Evolutionary conservation across 2,797 vertebrate genomes (phyloP).

Genomic region (Avahi laniger): DNA sequence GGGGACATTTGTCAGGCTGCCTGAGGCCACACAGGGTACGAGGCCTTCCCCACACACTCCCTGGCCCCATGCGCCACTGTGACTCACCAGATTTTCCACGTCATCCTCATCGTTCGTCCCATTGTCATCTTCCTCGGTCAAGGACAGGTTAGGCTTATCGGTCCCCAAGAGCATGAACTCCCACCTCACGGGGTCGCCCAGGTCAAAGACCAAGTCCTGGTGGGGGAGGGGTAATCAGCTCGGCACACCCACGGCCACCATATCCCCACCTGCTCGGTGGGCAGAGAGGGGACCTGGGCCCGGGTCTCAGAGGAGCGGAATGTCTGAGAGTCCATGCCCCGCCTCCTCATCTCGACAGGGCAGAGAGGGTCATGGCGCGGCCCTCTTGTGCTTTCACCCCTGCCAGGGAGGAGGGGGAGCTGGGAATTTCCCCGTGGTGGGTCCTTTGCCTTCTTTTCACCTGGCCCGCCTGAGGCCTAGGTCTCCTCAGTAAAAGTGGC

Average conservation of each 20-base stretch:
- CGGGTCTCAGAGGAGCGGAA: not conserved
- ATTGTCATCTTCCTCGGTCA: slow-evolving; percentile 67
- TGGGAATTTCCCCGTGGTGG: no score
- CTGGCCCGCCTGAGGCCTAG: not conserved
- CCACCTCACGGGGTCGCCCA: slow-evolving; percentile 89
- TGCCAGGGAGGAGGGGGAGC: not conserved
- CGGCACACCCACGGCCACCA: not conserved
- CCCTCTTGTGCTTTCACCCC: fast-evolving
- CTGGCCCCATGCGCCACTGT: fast-evolving
- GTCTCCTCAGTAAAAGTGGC: not conserved
- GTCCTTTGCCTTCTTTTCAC: not conserved
- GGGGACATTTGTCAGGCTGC: not conserved
- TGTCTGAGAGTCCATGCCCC: not conserved
- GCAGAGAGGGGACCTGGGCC: not conserved
- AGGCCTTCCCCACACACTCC: no score
- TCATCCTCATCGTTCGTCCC: not conserved
- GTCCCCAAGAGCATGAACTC: slow-evolving; percentile 87
- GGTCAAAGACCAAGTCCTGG: slow-evolving; percentile 91
- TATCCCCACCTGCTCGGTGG: fast-evolving
- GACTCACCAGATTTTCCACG: slow-evolving; percentile 74
- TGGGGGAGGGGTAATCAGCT: not conserved
- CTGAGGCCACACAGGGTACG: not conserved
- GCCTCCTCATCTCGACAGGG: not conserved
- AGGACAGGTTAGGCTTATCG: slow-evolving; percentile 75
- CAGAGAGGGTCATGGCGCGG: no score